A percentile compares a stretch with the other conserved stretches of the same genome.
Conservation (phyloP, 2,888 invertebrate genomes). For the Tortrix viridana region DNA sequence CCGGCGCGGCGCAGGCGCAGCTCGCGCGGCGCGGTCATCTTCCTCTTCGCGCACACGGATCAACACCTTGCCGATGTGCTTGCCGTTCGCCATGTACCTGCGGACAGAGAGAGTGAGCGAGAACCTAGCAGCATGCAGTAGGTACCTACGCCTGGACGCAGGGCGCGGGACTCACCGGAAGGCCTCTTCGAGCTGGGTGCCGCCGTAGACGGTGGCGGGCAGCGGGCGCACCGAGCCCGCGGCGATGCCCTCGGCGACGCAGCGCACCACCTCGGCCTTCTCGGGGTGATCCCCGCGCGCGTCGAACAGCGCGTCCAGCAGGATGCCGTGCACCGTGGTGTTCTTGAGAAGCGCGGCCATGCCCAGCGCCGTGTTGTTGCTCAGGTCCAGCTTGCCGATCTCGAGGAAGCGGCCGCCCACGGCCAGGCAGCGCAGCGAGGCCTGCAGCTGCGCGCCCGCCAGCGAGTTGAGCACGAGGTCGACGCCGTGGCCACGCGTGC, state of each 20-base stretch:
- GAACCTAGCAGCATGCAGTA: too few relatives aligned
- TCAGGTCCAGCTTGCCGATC: conserved; percentile 98
- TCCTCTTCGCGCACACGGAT: conserved; percentile 95
- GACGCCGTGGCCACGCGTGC: conserved; percentile 95
- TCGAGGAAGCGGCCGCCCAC: conserved; percentile 97
- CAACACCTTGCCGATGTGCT: conserved; percentile 98
- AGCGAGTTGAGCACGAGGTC: conserved; percentile 98
- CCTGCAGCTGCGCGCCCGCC: conserved; percentile 97
- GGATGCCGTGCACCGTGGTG: conserved; percentile 98
- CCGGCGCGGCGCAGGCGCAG: conserved; percentile 77
- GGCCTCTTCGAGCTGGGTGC: conserved; percentile 95
- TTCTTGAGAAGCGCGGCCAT: conserved; percentile 98
- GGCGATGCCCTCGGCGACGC: conserved; percentile 93
- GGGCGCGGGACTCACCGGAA: conserved; percentile 86
- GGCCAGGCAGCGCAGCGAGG: conserved; percentile 96
- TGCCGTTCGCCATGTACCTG: conserved; percentile 96
- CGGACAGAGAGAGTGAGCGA: background rate
- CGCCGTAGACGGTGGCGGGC: conserved; percentile 93
- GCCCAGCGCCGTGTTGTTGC: conserved; percentile 95
- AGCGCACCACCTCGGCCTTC: conserved; percentile 89
- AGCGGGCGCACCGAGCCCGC: conserved; percentile 95
- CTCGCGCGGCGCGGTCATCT: conserved; percentile 58
- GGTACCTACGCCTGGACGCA: too few relatives aligned
- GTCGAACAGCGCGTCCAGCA: conserved; percentile 96
- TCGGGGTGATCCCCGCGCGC: conserved; percentile 84